Base-by-base conservation (phyloP, 2,797 vertebrate species). In the Phylloscopus collybita region DNA sequence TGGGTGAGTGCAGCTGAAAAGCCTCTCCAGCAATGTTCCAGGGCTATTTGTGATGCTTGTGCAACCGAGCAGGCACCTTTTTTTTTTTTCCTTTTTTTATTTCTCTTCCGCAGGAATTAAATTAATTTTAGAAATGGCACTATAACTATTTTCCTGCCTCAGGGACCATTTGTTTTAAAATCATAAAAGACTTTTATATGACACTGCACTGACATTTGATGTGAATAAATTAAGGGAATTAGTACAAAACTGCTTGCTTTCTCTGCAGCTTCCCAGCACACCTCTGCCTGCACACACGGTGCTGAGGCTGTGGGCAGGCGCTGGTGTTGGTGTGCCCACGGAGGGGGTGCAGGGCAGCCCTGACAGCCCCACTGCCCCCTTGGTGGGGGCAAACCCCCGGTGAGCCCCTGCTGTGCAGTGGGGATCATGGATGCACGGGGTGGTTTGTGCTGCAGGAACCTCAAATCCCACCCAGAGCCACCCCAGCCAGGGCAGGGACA, bases 121-220 rank as follows among this genome's bases (percentile, higher is more conserved):
- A 97, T 97, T 96, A 97, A 97, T 97, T 97, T 97, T 97, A 97
- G 95, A 94, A 97, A 95, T 97, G 95, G 95, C 98, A 93, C 94
- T 96, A 89, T 93, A 96, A 97, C 96, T 97, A 95, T 97, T 98
- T 97, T 97, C 84, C 85, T 95, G 93, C 96, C 97, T 96, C 73
- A 76, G 92, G 95, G 95, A 97, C 88, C 95, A 95, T 97, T 98
- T 98, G 97, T 97, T 98, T 97, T 97, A 97, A 97, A 98, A 97
- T 96, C 96, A 97, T 97, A 97, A 97, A 96, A 94, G 95, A 80
- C 67, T 97, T 97, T 97, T 96, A 94, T 97, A 94, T 91, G 96
- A 96, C 94, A 97, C 94, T 67, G 83, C 96, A 50, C 83, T 98
- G 97, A 97, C 97, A 98, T 98, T 98, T 98, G 94, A 89, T 95